Evolutionary conservation across 1,140 invertebrate species (phyloP).

Genomic region (Dinothrombium tinctorium): DNA sequence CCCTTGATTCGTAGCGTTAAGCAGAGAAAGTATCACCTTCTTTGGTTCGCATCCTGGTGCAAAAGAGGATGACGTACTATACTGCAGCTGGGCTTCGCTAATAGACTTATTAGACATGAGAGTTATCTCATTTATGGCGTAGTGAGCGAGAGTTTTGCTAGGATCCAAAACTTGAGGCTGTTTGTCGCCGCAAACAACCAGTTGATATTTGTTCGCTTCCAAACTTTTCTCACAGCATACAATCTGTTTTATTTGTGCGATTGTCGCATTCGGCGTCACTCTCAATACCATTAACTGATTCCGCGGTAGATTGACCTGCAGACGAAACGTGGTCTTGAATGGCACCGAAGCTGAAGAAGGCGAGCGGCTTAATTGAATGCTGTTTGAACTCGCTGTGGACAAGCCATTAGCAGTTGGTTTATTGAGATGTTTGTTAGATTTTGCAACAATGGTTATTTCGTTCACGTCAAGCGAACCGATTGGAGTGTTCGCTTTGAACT

Average conservation of each 20-base stretch:
- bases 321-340: slow-evolving; percentile 37
- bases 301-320: slow-evolving; percentile 53
- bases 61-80: too few relatives aligned
- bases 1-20: too few relatives aligned
- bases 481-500: slow-evolving; percentile 53
- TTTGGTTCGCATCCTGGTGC: too few relatives aligned
- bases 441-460: slow-evolving; percentile 33
- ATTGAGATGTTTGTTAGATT: slow-evolving; percentile 16
- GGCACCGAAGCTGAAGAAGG: background rate
- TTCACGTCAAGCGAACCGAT: slow-evolving; percentile 33
- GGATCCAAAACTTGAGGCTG: slow-evolving; percentile 12
- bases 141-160: slow-evolving; percentile 12
- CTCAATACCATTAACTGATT: slow-evolving; percentile 53
- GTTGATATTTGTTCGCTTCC: slow-evolving; percentile 43
- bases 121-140: slow-evolving; percentile 13
- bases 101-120: slow-evolving; percentile 12
- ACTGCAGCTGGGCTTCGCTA: background rate
- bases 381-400: slow-evolving; percentile 3
- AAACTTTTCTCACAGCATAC: slow-evolving; percentile 57
- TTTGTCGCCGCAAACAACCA: slow-evolving; percentile 19
- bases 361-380: slow-evolving; percentile 1
- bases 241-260: slow-evolving; percentile 39
- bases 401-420: slow-evolving; percentile 8
- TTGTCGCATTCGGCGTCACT: slow-evolving; percentile 36
- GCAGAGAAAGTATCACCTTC: too few relatives aligned